Percentiles rank a stretch among this genome's conserved stretches.
Evolutionary conservation across 2,888 invertebrate genomes (phyloP).

Genomic region (Dermolepida albohirtum): DNA sequence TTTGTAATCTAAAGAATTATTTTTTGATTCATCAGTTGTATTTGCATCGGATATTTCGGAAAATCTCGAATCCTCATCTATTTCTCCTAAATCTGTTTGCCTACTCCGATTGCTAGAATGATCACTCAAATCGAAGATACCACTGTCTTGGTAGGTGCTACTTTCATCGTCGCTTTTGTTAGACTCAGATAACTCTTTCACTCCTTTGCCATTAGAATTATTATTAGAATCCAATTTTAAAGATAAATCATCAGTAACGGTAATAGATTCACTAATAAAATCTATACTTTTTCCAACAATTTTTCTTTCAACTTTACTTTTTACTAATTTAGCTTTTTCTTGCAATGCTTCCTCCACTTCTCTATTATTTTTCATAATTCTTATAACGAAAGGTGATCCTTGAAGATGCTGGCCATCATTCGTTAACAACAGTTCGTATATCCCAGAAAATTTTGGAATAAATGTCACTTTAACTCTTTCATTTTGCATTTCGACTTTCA

Average conservation of each 20-base stretch:
- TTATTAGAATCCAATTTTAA: slow-evolving; percentile 36
- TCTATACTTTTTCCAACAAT: slow-evolving; percentile 56
- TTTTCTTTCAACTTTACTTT: slow-evolving; percentile 58
- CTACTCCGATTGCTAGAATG: slow-evolving; percentile 9
- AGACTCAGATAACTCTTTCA: background rate
- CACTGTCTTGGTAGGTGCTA: slow-evolving; percentile 16
- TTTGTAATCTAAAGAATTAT: slow-evolving; percentile 26
- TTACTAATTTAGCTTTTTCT: slow-evolving; percentile 43
- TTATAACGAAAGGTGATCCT: slow-evolving; percentile 71
- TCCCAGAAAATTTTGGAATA: slow-evolving; percentile 67
- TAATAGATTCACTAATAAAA: slow-evolving; percentile 52
- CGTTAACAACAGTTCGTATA: slow-evolving; percentile 70
- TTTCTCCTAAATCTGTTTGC: slow-evolving; percentile 25
- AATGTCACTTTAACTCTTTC: slow-evolving; percentile 70
- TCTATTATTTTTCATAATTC: slow-evolving; percentile 44
- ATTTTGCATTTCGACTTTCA: slow-evolving; percentile 65
- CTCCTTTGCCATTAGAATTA: slow-evolving; percentile 14
- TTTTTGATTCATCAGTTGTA: slow-evolving; percentile 15
- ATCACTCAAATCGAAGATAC: slow-evolving; percentile 13
- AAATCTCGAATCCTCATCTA: slow-evolving; percentile 22
- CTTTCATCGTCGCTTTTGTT: slow-evolving; percentile 29
- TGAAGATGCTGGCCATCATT: slow-evolving; percentile 69
- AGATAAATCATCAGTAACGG: slow-evolving; percentile 19
- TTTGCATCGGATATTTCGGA: slow-evolving; percentile 17
- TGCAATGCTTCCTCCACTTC: slow-evolving; percentile 45